Conservation (phyloP, 2,113 vertebrate species). For the Melanerpes formicivorus region DNA sequence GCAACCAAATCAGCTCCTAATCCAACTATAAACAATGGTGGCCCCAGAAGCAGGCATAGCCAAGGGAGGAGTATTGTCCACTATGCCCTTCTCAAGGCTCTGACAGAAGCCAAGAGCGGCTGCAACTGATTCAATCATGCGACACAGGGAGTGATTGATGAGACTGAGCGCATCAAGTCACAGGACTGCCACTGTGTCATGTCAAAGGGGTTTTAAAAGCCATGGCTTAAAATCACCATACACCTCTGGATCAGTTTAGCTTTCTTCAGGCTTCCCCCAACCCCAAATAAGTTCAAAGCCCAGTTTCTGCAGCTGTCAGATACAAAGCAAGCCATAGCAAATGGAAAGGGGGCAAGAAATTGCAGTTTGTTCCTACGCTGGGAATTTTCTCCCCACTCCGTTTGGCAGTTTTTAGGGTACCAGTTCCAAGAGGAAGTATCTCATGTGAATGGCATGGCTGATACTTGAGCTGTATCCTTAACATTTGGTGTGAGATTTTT, state of each 20-base stretch:
- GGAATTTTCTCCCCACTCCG: neutral
- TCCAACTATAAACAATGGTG: neutral
- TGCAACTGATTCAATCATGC: rapidly evolving
- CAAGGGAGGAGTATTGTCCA: neutral
- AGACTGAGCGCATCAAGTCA: neutral
- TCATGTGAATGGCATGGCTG: neutral
- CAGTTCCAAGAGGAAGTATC: neutral
- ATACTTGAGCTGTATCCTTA: neutral
- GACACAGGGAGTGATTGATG: neutral
- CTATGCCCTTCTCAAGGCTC: neutral
- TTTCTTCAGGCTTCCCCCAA: neutral
- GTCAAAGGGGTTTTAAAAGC: neutral
- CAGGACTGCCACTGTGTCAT: rapidly evolving
- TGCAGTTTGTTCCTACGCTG: neutral
- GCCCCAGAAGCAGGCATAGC: neutral
- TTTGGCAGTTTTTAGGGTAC: neutral
- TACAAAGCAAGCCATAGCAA: neutral
- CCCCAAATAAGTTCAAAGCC: neutral
- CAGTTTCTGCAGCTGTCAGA: neutral
- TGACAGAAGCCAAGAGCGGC: neutral
- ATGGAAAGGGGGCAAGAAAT: neutral
- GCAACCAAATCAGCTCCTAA: neutral
- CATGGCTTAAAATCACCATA: too few species aligned
- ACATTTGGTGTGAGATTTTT: neutral
- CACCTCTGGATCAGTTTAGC: too few species aligned